A percentile compares a stretch with the other conserved stretches of the same genome.
phyloP scores from a whole-genome alignment of 2,113 vertebrate species.

The Australoheros scitulus region DNA sequence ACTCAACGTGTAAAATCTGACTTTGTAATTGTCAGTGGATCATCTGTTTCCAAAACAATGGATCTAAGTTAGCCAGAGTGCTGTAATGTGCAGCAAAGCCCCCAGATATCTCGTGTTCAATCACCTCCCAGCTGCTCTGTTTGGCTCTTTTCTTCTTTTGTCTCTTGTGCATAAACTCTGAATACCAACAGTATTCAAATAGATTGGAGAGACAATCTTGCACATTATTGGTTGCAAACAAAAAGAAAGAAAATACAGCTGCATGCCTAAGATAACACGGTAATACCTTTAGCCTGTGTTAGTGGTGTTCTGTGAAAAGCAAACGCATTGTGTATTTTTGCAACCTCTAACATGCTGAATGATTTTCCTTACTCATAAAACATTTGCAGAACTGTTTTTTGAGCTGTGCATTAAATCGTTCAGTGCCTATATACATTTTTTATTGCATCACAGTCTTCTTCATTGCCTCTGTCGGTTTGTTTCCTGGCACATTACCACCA shows the following conservation, averaged over 20 bases:
- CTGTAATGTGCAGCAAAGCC: constrained; percentile 20
- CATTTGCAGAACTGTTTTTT: not conserved
- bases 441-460: not conserved
- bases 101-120: constrained; percentile 34
- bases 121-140: constrained; percentile 45
- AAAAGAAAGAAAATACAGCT: not conserved
- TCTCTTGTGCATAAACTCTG: constrained; percentile 52
- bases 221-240: constrained; percentile 15
- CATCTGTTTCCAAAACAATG: constrained; percentile 22
- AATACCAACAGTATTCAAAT: constrained; percentile 35
- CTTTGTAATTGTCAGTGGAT: constrained; percentile 20
- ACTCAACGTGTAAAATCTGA: constrained; percentile 16
- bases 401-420: not conserved
- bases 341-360: not conserved
- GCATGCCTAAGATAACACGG: not conserved
- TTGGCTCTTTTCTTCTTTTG: constrained; percentile 51
- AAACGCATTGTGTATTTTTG: not conserved
- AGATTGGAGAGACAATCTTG: constrained; percentile 22
- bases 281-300: not conserved
- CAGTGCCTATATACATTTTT: not conserved
- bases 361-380: not conserved
- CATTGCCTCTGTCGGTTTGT: not conserved
- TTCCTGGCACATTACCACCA: not conserved
- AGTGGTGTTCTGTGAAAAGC: not conserved
- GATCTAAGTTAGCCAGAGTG: constrained; percentile 20